Percentiles rank a stretch among this genome's conserved stretches.
These are phyloP conservation scores for Agonopterix subpropinquella DNA, from an alignment of 2,888 invertebrate genomes.

Conservation along the genomic window DNA sequence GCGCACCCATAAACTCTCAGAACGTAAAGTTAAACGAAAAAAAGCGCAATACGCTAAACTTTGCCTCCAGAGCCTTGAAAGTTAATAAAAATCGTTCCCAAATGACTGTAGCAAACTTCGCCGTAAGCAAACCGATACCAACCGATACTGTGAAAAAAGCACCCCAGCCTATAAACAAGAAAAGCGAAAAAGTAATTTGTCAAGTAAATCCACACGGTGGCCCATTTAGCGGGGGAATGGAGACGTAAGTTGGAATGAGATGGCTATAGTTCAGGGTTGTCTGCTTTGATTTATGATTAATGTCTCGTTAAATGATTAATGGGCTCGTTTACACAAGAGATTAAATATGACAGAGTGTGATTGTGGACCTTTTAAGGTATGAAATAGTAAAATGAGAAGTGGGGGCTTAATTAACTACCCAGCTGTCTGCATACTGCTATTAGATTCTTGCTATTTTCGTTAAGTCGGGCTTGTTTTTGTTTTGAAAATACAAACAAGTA, in stretches of 20 bases:
- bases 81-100: conserved; percentile 69
- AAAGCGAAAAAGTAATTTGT: conserved; percentile 68
- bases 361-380: conserved; percentile 9
- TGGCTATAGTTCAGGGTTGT: conserved; percentile 14
- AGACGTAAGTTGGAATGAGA: conserved; percentile 24
- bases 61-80: conserved; percentile 41
- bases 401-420: too few species aligned
- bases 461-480: too few species aligned
- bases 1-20: conserved; percentile 41
- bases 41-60: conserved; percentile 35
- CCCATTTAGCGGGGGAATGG: conserved; percentile 39
- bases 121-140: conserved; percentile 55
- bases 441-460: too few species aligned
- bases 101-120: conserved; percentile 57
- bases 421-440: too few species aligned
- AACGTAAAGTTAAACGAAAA: conserved; percentile 52
- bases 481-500: too few species aligned
- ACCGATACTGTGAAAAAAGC: conserved; percentile 23
- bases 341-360: conserved; percentile 32
- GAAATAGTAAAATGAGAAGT: too few species aligned
- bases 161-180: conserved; percentile 42
- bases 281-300: conserved; percentile 46
- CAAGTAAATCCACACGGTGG: conserved; percentile 61
- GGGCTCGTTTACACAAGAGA: conserved; percentile 34
- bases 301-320: conserved; percentile 49